Base-by-base conservation (phyloP, 2,797 vertebrate genomes). In the Falco berigora region DNA sequence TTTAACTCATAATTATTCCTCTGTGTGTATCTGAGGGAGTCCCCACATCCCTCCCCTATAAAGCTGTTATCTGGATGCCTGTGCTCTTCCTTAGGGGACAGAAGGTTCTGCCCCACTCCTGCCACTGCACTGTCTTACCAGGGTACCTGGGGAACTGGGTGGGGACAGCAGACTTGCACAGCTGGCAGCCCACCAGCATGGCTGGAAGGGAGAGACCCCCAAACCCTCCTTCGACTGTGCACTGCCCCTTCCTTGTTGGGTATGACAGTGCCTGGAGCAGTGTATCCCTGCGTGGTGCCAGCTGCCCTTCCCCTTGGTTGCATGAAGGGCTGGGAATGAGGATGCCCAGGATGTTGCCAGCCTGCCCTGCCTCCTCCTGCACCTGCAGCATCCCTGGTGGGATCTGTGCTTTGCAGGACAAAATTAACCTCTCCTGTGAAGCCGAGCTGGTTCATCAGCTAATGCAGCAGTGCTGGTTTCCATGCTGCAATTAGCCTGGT, bases 1-100 rank as follows among this genome's bases (percentile, higher is more conserved):
- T 97, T 97, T 97, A 97, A 96, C 88, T 95, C 28, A 9, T 97
- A 96, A 95, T 97, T 96, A 94, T 96, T 96, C 86, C 75, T 96
- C 78, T 91, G 52, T 96, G 92, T 97, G 90, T 95, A 92, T 59
- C 44, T 59, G 79, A 63, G 82, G 52, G 56, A 86, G 56, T 93
- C 56, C 82, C 90, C 78, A 69, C 47, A 40, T 50, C 32, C 88
- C 30, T 89, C 59, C 83, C 86, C 58, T 90, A 97, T 97, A 97
- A 97, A 97, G 72, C 46, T 97, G 77, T 97, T 97, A 68, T 93
- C 93, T 2, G 5, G 34, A 87, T 90, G 92, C 77, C 58, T 92
- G 75, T 95, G 88, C 75, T 96, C 46, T 95, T 96, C 83, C 77
- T 96, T 96, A 90, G 63, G 71, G 59, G 42, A 42, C 1, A 4